Evolutionary conservation across 92 coral and sea anemone genomes (phyloP).

Genomic region (Phenganax subtilis): DNA sequence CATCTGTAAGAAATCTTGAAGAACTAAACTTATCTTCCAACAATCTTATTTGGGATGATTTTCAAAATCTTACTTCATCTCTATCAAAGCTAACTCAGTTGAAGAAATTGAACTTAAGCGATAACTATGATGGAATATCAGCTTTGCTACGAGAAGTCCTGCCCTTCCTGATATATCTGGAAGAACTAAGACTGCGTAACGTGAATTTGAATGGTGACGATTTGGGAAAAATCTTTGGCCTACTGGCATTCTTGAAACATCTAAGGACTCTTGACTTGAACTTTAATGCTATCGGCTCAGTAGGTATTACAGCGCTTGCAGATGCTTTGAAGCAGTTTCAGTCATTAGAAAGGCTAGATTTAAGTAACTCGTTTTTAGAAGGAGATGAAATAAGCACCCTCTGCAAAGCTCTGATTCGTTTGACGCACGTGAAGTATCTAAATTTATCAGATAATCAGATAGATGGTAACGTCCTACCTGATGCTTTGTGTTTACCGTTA

Average conservation of each 20-base stretch:
- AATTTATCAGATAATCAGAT: constrained; percentile 1
- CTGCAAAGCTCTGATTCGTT: not conserved
- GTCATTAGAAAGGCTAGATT: constrained; percentile 12
- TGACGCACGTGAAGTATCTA: not conserved
- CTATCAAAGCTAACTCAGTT: constrained; percentile 11
- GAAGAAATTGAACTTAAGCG: constrained; percentile 3
- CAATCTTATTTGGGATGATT: not conserved
- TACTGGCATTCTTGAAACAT: not conserved
- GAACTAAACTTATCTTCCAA: constrained; percentile 22
- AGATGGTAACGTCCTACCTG: not conserved
- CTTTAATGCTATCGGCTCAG: constrained; percentile 13
- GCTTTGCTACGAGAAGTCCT: not conserved
- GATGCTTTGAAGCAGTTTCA: not conserved
- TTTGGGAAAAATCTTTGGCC: not conserved
- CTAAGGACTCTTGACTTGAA: constrained; percentile 9
- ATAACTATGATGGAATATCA: constrained; percentile 13
- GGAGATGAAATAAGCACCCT: not conserved
- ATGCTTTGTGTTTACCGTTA: not conserved
- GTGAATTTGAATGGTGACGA: not conserved
- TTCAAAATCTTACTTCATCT: not conserved
- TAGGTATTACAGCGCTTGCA: constrained; percentile 6
- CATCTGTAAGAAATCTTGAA: constrained; percentile 1
- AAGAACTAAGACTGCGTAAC: constrained; percentile 13
- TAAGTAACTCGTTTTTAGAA: constrained; percentile 1
- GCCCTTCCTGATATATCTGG: constrained; percentile 4